Conservation (phyloP, 2,113 vertebrate genomes). For the Probosciger aterrimus region DNA sequence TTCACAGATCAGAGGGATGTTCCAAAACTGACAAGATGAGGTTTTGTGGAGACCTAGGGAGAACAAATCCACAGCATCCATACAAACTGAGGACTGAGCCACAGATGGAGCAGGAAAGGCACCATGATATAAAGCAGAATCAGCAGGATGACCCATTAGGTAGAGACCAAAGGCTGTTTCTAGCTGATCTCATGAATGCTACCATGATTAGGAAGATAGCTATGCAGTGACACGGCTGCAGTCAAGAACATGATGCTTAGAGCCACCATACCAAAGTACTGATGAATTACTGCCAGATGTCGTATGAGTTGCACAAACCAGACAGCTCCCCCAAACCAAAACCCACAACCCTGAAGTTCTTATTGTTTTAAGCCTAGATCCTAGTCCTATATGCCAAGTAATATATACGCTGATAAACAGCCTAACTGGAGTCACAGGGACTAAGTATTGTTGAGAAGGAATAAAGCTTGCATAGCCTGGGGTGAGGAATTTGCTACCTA, state of each 20-base stretch:
- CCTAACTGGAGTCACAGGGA: background rate
- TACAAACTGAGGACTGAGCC: background rate
- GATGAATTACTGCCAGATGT: background rate
- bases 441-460: background rate
- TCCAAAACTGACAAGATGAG: background rate
- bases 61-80: background rate
- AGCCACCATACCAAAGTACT: background rate
- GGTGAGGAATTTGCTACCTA: background rate
- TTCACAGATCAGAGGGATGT: background rate
- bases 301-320: background rate
- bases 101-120: background rate
- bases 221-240: background rate
- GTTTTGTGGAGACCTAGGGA: background rate
- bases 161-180: background rate
- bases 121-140: background rate
- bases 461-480: background rate
- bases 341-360: background rate
- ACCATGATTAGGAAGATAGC: background rate
- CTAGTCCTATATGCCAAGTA: background rate
- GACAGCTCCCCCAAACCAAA: background rate
- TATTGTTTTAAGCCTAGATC: background rate
- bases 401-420: background rate
- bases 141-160: background rate
- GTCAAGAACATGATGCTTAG: background rate
- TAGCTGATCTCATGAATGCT: background rate